Conservation (phyloP, 2,113 vertebrate genomes). For the Phocoena phocoena region DNA sequence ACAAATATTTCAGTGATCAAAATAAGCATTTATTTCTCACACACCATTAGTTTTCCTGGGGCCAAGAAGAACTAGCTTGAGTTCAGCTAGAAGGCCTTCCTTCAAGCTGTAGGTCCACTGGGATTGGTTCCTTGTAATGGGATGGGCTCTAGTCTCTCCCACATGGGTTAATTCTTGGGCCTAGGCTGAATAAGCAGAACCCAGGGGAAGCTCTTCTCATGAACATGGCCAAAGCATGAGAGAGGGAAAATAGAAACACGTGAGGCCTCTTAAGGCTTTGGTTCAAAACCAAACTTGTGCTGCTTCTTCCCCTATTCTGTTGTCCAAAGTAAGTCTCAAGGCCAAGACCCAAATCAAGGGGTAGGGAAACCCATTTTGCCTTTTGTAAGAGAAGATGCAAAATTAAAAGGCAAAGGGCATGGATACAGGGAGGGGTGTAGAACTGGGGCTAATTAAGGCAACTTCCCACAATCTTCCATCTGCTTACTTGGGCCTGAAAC, state of each 20-base stretch:
- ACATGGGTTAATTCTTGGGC: constrained; percentile 14
- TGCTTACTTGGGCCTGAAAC: neutral
- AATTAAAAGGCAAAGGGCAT: neutral
- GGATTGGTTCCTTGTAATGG: neutral
- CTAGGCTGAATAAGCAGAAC: neutral
- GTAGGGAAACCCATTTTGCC: neutral
- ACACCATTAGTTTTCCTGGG: neutral
- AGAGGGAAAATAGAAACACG: neutral
- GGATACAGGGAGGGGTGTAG: neutral
- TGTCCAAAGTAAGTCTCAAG: neutral
- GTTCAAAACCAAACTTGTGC: neutral
- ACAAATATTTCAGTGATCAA: neutral
- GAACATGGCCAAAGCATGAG: neutral
- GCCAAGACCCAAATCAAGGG: neutral
- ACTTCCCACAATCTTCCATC: neutral
- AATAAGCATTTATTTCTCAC: constrained; percentile 19
- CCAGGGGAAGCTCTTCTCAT: neutral
- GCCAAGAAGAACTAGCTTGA: neutral
- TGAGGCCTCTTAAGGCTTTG: neutral
- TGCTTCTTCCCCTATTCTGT: neutral
- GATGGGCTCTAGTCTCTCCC: neutral
- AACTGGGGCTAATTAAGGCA: neutral
- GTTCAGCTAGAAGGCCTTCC: neutral
- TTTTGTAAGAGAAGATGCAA: neutral
- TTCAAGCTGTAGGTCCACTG: neutral